Conservation (phyloP, 53 echinoderm and acorn worm genomes). For the Luidia sarsii region DNA sequence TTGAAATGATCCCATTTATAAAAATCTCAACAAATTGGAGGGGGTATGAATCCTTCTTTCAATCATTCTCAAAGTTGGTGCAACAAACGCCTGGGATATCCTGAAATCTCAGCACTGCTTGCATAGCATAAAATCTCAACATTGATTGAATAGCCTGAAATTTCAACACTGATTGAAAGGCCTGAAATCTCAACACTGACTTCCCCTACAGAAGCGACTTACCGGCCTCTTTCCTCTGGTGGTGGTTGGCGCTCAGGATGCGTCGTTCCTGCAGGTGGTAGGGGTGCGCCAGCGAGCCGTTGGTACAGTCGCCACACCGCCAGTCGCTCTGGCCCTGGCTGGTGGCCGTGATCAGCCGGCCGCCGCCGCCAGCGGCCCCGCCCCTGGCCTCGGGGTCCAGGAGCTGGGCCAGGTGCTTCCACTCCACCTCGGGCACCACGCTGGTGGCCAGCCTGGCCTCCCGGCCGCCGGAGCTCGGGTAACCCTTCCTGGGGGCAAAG, state of each 20-base stretch:
- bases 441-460: slow-evolving; percentile 47
- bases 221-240: slow-evolving; percentile 70
- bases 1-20: no score
- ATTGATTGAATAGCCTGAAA: neutral
- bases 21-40: no score
- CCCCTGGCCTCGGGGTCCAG: slow-evolving; percentile 55
- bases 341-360: slow-evolving; percentile 43
- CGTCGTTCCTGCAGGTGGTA: slow-evolving; percentile 53
- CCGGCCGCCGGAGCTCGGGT: slow-evolving; percentile 9
- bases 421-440: slow-evolving; percentile 72
- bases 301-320: slow-evolving; percentile 64
- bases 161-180: neutral
- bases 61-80: no score
- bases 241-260: slow-evolving; percentile 74
- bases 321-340: slow-evolving; percentile 68
- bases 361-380: slow-evolving; percentile 1
- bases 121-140: no score
- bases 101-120: no score
- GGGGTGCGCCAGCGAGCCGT: slow-evolving; percentile 5
- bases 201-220: neutral
- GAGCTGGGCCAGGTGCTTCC: slow-evolving; percentile 66
- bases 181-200: neutral
- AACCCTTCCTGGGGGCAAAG: slow-evolving; percentile 64
- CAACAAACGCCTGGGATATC: no score
- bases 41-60: no score